Percentiles rank a stretch among this genome's conserved stretches.
These are phyloP conservation scores for Brachionus koreanus DNA, from an alignment of 1,140 invertebrate genomes.

Conservation along the genomic window DNA sequence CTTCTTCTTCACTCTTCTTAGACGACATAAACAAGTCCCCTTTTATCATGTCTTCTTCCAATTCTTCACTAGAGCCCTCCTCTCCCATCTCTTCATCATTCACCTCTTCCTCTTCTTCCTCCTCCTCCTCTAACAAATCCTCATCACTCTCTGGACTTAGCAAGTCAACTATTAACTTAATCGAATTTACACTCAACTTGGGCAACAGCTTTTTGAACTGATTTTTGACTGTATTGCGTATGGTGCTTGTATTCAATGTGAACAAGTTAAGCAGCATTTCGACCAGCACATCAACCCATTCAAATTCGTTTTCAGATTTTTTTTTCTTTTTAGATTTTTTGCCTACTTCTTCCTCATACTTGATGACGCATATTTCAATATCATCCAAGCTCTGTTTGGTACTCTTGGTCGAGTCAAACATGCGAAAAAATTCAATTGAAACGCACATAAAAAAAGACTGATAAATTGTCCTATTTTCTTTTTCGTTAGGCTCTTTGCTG, in stretches of 20 bases:
- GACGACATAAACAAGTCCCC: constrained; percentile 20
- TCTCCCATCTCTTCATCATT: not conserved
- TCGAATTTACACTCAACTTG: constrained; percentile 8
- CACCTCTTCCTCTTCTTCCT: not conserved
- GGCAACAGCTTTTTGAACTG: constrained; percentile 29
- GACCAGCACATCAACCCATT: constrained; percentile 37
- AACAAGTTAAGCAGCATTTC: constrained; percentile 38
- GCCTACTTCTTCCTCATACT: not conserved
- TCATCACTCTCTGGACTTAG: not conserved
- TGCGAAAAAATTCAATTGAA: constrained; percentile 22
- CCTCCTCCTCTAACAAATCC: not conserved
- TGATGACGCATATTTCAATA: constrained; percentile 5
- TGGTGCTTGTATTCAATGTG: not conserved
- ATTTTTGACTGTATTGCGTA: not conserved
- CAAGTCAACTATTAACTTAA: constrained; percentile 18
- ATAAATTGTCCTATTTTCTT: not conserved
- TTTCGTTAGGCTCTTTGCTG: not conserved
- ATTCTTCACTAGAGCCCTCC: constrained; percentile 22
- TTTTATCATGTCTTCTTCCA: not conserved
- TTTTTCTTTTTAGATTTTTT: constrained; percentile 39
- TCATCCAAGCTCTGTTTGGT: constrained; percentile 26
- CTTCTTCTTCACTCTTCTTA: constrained; percentile 20
- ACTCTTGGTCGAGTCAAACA: constrained; percentile 25
- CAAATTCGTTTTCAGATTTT: not conserved
- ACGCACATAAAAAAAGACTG: constrained; percentile 24